Conservation (phyloP, 2,113 vertebrate genomes). For the Bufo bufo region DNA sequence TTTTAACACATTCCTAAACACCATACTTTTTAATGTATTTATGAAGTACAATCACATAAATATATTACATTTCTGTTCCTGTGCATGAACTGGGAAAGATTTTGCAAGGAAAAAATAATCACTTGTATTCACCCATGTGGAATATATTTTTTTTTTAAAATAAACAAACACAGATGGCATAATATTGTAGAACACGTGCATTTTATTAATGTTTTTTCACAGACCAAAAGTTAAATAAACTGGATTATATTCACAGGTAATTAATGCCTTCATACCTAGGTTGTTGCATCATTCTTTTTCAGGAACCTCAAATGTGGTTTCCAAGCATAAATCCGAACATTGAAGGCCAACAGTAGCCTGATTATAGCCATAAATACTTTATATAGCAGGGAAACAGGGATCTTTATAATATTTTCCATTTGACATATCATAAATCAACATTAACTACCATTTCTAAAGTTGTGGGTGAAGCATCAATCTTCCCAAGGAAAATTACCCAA, state of each 20-base stretch:
- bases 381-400: constrained; percentile 58
- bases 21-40: too few relatives aligned
- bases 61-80: not conserved
- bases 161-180: not conserved
- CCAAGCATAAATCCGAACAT: constrained; percentile 57
- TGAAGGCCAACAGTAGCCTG: constrained; percentile 54
- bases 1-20: too few relatives aligned
- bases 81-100: not conserved
- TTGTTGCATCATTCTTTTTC: constrained; percentile 32
- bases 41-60: too few relatives aligned
- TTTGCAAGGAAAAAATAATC: not conserved
- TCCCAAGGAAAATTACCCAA: constrained; percentile 46
- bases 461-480: constrained; percentile 60
- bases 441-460: constrained; percentile 56
- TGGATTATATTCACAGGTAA: constrained; percentile 4
- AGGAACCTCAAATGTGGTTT: constrained; percentile 6
- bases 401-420: constrained; percentile 58
- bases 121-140: not conserved
- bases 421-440: constrained; percentile 61
- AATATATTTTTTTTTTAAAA: too few relatives aligned
- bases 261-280: constrained; percentile 17
- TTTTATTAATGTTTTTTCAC: constrained; percentile 2
- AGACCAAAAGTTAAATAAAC: not conserved
- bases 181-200: not conserved
- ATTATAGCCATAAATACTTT: constrained; percentile 59